Evolutionary conservation across 2,113 vertebrate genomes (phyloP).

Genomic region (Morphnarchus princeps): DNA sequence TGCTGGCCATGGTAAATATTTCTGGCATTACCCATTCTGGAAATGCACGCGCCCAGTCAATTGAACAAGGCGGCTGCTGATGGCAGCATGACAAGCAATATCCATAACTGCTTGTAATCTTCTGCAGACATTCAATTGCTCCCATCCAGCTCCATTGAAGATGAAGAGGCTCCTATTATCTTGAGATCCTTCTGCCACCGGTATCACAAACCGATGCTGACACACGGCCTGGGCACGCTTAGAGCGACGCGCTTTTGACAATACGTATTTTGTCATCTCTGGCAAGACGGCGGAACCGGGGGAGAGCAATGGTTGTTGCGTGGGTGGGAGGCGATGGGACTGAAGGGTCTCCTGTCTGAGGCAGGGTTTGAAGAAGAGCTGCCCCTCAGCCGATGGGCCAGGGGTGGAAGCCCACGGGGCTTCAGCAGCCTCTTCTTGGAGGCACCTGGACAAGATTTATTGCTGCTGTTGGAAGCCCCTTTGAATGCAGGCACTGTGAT

Average conservation of each 20-base stretch:
- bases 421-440: background rate
- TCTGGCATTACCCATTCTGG: background rate
- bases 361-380: background rate
- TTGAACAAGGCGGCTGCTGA: conserved; percentile 41
- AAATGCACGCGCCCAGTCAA: background rate
- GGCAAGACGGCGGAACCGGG: fast-evolving
- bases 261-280: background rate
- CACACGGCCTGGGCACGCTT: background rate
- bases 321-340: background rate
- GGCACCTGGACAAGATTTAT: background rate
- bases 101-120: conserved; percentile 59
- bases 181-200: conserved; percentile 26
- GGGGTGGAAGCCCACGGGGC: background rate
- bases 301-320: fast-evolving
- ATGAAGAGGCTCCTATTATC: conserved; percentile 51
- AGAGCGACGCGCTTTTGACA: background rate
- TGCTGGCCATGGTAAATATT: background rate
- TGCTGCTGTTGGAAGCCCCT: background rate
- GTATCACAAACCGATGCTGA: conserved; percentile 36
- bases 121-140: conserved; percentile 10
- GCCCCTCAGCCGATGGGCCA: background rate
- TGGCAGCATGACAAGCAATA: conserved; percentile 61
- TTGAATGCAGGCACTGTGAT: background rate
- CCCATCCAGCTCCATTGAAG: conserved; percentile 34
- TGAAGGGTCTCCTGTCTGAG: fast-evolving